These are phyloP conservation scores for Danio choprae DNA, from an alignment of 2,797 vertebrate species.

Conservation along the genomic window DNA sequence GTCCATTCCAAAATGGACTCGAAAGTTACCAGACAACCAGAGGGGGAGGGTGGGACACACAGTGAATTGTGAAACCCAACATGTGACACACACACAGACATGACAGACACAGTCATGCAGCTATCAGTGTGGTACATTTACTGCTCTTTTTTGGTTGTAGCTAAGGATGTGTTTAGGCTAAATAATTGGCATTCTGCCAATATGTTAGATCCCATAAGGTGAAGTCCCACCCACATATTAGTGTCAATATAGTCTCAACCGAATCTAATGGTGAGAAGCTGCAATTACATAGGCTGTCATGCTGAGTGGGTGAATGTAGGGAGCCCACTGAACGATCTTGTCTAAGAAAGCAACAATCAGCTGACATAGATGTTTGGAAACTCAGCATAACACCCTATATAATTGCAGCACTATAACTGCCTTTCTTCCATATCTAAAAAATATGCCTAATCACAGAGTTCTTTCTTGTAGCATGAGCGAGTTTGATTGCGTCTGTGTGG, in stretches of 20 bases:
- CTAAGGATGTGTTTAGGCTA: neutral
- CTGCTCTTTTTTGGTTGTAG: neutral
- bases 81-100: constrained; percentile 61
- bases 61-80: constrained; percentile 58
- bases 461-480: constrained; percentile 11
- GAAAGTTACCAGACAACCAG: constrained; percentile 65
- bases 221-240: neutral
- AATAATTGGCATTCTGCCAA: neutral
- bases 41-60: constrained; percentile 56
- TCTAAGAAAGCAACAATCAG: neutral
- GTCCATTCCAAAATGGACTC: constrained; percentile 44
- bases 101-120: constrained; percentile 71
- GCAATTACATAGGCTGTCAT: too few species aligned
- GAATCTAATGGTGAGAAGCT: neutral
- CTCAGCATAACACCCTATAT: neutral
- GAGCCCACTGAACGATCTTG: neutral
- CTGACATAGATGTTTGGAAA: neutral
- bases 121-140: constrained; percentile 50
- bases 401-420: neutral
- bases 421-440: neutral
- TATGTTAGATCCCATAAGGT: neutral
- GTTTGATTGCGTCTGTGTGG: constrained; percentile 11
- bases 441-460: constrained; percentile 13
- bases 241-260: neutral
- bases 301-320: too few species aligned